Percentiles rank a stretch among this genome's conserved stretches.
Conservation (phyloP, 2,113 vertebrate genomes). For the Neodon shergylaensis region DNA sequence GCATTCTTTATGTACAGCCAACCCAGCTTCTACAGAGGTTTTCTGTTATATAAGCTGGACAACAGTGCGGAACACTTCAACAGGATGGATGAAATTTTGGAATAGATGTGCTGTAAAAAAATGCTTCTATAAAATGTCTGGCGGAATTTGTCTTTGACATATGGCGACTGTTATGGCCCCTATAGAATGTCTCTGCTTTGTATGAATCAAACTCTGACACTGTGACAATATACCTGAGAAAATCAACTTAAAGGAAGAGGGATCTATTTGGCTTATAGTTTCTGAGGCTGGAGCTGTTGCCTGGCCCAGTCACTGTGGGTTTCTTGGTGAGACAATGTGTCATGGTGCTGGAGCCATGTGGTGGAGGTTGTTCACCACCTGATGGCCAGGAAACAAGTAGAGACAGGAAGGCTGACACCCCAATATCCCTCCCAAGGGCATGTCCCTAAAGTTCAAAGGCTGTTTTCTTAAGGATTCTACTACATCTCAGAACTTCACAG, state of each 20-base stretch:
- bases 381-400: neutral
- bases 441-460: neutral
- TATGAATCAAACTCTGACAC: neutral
- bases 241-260: neutral
- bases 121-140: neutral
- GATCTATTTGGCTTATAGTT: neutral
- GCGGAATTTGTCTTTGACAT: neutral
- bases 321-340: neutral
- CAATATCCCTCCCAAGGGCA: neutral
- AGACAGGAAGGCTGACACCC: neutral
- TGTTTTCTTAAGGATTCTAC: neutral
- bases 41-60: neutral
- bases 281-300: neutral
- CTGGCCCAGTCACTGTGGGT: neutral
- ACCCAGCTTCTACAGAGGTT: neutral
- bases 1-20: neutral
- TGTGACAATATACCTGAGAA: no score
- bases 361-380: neutral
- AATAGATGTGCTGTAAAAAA: neutral
- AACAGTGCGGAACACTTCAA: neutral
- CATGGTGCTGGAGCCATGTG: no score
- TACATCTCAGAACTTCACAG: neutral
- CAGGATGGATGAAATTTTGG: neutral
- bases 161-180: rapidly evolving
- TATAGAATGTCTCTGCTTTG: neutral